Percentiles rank a stretch among this genome's conserved stretches.
These are phyloP conservation scores for Phrynocephalus forsythii DNA, from an alignment of 2,797 vertebrate genomes.

Conservation along the genomic window DNA sequence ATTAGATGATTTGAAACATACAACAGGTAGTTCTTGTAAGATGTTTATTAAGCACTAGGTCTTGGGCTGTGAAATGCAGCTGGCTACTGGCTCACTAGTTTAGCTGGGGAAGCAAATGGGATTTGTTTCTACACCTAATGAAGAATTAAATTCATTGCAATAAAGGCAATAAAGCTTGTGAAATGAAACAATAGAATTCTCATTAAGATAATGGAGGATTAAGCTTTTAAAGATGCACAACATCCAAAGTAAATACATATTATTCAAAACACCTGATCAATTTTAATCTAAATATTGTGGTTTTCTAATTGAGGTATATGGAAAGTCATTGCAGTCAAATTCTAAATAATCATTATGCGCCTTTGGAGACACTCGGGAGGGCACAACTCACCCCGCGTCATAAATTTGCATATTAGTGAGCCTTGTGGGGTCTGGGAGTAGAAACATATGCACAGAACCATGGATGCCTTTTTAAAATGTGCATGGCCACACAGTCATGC, in stretches of 20 bases:
- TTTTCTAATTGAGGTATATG: neutral
- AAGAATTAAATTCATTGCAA: constrained; percentile 62
- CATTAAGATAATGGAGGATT: constrained; percentile 43
- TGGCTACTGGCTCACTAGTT: constrained; percentile 59
- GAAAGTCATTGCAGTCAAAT: neutral
- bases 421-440: neutral
- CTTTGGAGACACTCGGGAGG: neutral
- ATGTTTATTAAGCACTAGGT: constrained; percentile 60
- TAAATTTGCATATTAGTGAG: neutral
- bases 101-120: constrained; percentile 51
- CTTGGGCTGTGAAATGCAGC: constrained; percentile 59
- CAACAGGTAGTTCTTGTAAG: constrained; percentile 50
- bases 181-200: constrained; percentile 48
- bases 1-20: constrained; percentile 60
- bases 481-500: neutral
- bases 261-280: neutral
- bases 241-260: constrained; percentile 13
- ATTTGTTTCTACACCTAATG: constrained; percentile 60
- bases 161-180: constrained; percentile 10
- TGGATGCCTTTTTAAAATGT: neutral
- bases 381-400: neutral
- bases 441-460: neutral
- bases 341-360: neutral
- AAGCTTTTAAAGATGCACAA: constrained; percentile 15
- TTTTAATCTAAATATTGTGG: neutral